Evolutionary conservation across 2,888 invertebrate species (phyloP), one percentile per base, ranked within the genome.

Genomic region (Drosophila cognata): DNA sequence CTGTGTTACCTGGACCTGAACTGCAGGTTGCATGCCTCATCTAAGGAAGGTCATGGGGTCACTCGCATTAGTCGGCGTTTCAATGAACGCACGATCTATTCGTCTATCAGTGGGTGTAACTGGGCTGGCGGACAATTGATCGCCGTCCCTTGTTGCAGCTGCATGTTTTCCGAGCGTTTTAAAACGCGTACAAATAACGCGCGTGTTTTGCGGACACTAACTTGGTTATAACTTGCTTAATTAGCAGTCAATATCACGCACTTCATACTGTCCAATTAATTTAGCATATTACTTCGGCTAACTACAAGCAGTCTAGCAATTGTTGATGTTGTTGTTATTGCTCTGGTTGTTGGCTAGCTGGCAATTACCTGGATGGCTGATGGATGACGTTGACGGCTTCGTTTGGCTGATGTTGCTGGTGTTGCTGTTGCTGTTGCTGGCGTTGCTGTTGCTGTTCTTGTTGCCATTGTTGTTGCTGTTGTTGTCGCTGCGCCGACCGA

Each of bases 201-300:
- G 78, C 84, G 81, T 87, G 84, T 75, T 69, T 11, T 53, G 71
- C 69, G 67, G 69, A 71, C 62, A 76, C 77, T 87, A 86, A 87
- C 79, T 79, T 72, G 77, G 58, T 82, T 70, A 73, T 84, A 87
- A 84, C 85, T 84, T 79, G 79, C 75, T 85, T 91, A 91, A 91
- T 91, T 91, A 90, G 84, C 91, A 87, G 91, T 85, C 91, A 90
- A 90, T 91, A 91, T 82, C 88, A 91, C 86, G 88, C 90, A 89
- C 88, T 89, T 81, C 88, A 90, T 82, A 84, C 74, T 70, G 85
- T 80, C 86, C 91, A 91, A 91, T 91, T 91, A 91, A 88, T 84
- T 90, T 87, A 90, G 84, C 90, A 90, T 87, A 90, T 88, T 84
- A 90, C 89, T 74, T 51, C 74, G 66, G 64, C 86, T 87, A 87